Evolutionary conservation across 2,888 invertebrate species (phyloP), one percentile per base, ranked within the genome.

Genomic region (Diloba caeruleocephala): DNA sequence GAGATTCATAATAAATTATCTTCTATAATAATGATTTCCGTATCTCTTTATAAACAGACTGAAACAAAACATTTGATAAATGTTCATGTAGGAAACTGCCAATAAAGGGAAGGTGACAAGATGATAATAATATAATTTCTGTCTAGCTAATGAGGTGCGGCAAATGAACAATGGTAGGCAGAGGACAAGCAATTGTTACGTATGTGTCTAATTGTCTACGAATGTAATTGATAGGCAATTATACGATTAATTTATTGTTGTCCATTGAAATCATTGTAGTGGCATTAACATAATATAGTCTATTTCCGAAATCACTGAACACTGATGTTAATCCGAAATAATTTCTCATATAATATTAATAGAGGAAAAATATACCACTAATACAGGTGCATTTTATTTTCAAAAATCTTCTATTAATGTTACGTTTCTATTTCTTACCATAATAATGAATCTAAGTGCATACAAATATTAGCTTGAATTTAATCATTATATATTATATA

Each of bases 31-130:
- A 81, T 76, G 53, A 82, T 85, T 88, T 89, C 89, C 89, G 84
- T 80, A 75, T 81, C 72, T 55, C 54, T 65, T 57, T 62, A 70
- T 85, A 87, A 87, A 84, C 79, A 83, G 8, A 66, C 50, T 44
- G 61, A 74, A 79, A 87, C 82, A 86, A 83, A 85, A 84, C 82
- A 84, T 56, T 77, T 57, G 77, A 79, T 81, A 81, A 80, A 69
- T 71, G 56, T 62, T 34, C 29, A 51, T 71, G 70, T 75, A 74
- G 81, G 82, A 85, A 84, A 84, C 63, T 71, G 70, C 73, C 73
- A 76, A 76, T 80, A 80, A 77, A 72, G 49, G 60, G 71, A 73
- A 82, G 79, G 79, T 81, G 80, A 82, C 78, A 43, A 58, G 71
- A 72, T 72, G 37, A 44, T 41, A 48, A 56, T 70, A 60, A 39